These are phyloP conservation scores for Amitus sp. DNA, from an alignment of 2,888 invertebrate species.

Conservation along the genomic window DNA sequence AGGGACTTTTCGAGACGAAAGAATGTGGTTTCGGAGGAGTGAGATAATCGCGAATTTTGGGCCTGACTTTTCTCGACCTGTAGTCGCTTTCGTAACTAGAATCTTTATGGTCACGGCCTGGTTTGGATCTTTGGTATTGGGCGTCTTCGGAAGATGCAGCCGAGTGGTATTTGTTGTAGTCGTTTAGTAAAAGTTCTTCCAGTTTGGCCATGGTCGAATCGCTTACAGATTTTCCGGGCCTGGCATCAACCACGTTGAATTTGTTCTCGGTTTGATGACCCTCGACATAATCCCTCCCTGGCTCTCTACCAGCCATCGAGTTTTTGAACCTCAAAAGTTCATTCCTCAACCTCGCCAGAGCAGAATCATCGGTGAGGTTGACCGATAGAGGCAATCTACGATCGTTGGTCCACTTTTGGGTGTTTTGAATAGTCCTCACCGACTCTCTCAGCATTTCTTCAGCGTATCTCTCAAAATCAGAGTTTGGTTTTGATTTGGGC, in stretches of 20 bases:
- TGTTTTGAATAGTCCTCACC: constrained; percentile 59
- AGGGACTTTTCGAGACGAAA: constrained; percentile 52
- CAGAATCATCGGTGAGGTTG: constrained; percentile 47
- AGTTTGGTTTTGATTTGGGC: constrained; percentile 54
- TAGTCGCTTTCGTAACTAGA: constrained; percentile 30
- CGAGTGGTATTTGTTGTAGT: constrained; percentile 45
- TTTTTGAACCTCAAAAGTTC: constrained; percentile 53
- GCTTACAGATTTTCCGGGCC: constrained; percentile 35
- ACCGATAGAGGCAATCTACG: constrained; percentile 43
- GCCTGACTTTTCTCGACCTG: constrained; percentile 22
- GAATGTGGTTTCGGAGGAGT: constrained; percentile 54
- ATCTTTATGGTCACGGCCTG: constrained; percentile 31
- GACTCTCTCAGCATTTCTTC: constrained; percentile 64
- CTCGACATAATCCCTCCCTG: constrained; percentile 49
- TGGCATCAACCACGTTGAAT: constrained; percentile 40
- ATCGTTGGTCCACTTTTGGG: constrained; percentile 63
- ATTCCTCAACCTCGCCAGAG: constrained; percentile 51
- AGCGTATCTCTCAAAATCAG: constrained; percentile 59
- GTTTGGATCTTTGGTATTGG: constrained; percentile 40
- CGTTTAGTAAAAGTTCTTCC: constrained; percentile 54
- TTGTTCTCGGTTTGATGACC: constrained; percentile 57
- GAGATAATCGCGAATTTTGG: constrained; percentile 50
- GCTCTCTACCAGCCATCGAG: constrained; percentile 43
- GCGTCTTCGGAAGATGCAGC: constrained; percentile 39
- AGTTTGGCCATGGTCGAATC: constrained; percentile 48